phyloP scores from a whole-genome alignment of 2,797 vertebrate species.

The Odontamblyopus lacepedii region DNA sequence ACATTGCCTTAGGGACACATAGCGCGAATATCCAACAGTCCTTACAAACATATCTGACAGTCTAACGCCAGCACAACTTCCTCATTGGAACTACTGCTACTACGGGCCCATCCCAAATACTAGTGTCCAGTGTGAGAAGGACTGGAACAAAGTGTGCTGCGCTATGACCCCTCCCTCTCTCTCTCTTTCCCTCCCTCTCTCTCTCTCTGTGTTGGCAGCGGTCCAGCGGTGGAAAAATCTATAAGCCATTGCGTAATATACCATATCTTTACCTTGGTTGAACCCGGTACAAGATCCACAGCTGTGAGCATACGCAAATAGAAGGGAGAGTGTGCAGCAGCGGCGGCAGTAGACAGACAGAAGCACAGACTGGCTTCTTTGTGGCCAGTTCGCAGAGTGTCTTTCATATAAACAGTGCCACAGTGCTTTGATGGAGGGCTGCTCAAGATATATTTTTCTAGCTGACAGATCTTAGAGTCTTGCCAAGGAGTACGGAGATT shows the following conservation, averaged over 20 bases:
- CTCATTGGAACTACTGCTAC: slow-evolving; percentile 30
- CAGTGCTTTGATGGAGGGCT: slow-evolving; percentile 61
- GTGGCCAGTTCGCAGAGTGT: slow-evolving; percentile 53
- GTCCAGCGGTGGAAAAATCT: slow-evolving; percentile 78
- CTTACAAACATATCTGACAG: slow-evolving; percentile 36
- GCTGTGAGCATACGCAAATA: slow-evolving; percentile 64
- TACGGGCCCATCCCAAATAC: slow-evolving; percentile 34
- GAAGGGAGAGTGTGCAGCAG: slow-evolving; percentile 30
- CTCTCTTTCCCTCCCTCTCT: slow-evolving; percentile 35
- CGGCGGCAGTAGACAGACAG: slow-evolving; percentile 25
- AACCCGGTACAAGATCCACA: slow-evolving; percentile 70
- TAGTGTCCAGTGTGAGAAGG: slow-evolving; percentile 62
- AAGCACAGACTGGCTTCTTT: slow-evolving; percentile 49
- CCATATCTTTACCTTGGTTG: slow-evolving; percentile 81
- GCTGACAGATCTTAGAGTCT: slow-evolving; percentile 20
- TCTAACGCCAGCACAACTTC: slow-evolving; percentile 19
- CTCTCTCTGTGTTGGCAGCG: slow-evolving; percentile 49
- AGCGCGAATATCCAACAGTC: slow-evolving; percentile 44
- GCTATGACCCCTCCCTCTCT: slow-evolving; percentile 50
- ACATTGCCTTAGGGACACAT: slow-evolving; percentile 27
- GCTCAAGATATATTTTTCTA: slow-evolving; percentile 48
- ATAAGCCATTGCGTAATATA: slow-evolving; percentile 80
- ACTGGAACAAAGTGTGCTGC: slow-evolving; percentile 77
- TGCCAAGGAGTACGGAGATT: slow-evolving; percentile 21
- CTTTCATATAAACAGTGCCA: slow-evolving; percentile 64